Evolutionary conservation across 2,797 vertebrate genomes (phyloP), one percentile per base, ranked within the genome.

Genomic region (Miichthys miiuy): DNA sequence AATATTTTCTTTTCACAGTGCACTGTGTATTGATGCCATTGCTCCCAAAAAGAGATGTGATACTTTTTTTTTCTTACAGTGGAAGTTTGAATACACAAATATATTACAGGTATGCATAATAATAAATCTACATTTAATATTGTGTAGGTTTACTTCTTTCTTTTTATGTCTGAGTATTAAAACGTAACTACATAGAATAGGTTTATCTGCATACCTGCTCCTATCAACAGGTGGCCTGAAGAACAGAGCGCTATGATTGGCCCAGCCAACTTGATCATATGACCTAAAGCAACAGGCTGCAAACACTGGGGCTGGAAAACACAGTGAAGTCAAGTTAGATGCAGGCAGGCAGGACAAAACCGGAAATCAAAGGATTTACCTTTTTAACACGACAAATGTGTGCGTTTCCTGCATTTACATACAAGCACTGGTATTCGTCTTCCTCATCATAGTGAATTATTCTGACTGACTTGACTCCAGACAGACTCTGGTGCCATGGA

Each of bases 211-310:
- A 57, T 34, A 51, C 6, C n/a, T 42, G 34, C 6, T 25, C 1
- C 23, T 1, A 11, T 14, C 18, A 61, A 30, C 62, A 75, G 62
- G 56, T 64, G 27, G 44, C 51, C 2, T 6, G 25, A 57, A 41
- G n/a, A 74, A 73, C 20, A 20, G 52, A 14, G 30, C 0, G 23
- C 27, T 77, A 55, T 81, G 79, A 91, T 91, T 91, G 85, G 92
- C n/a, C 38, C 48, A 65, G 20, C 11, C 30, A 1, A 10, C 5
- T 3, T 21, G 14, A 58, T 91, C 92, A 93, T 47, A 30, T 93
- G 93, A 92, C 66, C 54, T 7, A 41, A 13, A 54, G 77, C 76
- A 74, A 79, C 84, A 75, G 80, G 84, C 78, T 71, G 66, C 41
- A 60, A 64, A 66, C 4, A 25, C 3, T 16, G 13, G 2, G 16